Percentiles rank a stretch among this genome's conserved stretches.
phyloP scores from a whole-genome alignment of 2,888 invertebrate species.

The Leucania comma region DNA sequence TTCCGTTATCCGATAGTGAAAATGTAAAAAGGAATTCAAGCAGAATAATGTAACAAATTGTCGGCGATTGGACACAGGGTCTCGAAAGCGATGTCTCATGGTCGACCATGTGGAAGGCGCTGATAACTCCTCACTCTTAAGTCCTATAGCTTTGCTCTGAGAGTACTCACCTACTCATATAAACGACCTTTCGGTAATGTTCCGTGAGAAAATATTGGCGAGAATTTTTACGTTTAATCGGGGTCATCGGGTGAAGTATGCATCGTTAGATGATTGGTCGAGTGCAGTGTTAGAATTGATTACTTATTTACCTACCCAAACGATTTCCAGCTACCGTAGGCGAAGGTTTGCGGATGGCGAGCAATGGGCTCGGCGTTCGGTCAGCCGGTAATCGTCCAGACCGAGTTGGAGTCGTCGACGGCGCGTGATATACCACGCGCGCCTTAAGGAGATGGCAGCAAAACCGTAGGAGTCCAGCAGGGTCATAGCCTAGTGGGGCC shows the following conservation, averaged over 20 bases:
- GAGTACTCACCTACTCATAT: constrained; percentile 38
- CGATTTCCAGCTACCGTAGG: no score
- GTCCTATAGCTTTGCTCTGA: constrained; percentile 39
- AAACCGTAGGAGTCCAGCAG: no score
- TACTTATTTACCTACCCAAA: background rate
- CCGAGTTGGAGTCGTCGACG: no score
- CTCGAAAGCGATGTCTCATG: constrained; percentile 55
- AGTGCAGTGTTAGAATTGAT: background rate
- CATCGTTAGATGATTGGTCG: constrained; percentile 5
- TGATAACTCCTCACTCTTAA: constrained; percentile 64
- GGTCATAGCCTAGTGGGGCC: no score
- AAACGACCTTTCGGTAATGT: constrained; percentile 58
- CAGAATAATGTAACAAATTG: constrained; percentile 66
- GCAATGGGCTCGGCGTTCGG: no score
- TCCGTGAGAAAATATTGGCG: constrained; percentile 62
- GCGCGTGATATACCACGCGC: no score
- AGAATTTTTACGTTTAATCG: constrained; percentile 50
- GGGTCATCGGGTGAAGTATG: constrained; percentile 20
- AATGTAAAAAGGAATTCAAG: constrained; percentile 53
- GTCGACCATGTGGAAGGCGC: constrained; percentile 60
- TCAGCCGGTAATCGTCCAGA: no score
- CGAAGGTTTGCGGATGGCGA: no score
- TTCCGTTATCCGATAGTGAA: constrained; percentile 45
- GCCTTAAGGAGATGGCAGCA: no score
- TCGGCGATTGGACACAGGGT: constrained; percentile 51